Conservation (phyloP, 2,888 invertebrate species). For the Parthenolecanium corni region DNA sequence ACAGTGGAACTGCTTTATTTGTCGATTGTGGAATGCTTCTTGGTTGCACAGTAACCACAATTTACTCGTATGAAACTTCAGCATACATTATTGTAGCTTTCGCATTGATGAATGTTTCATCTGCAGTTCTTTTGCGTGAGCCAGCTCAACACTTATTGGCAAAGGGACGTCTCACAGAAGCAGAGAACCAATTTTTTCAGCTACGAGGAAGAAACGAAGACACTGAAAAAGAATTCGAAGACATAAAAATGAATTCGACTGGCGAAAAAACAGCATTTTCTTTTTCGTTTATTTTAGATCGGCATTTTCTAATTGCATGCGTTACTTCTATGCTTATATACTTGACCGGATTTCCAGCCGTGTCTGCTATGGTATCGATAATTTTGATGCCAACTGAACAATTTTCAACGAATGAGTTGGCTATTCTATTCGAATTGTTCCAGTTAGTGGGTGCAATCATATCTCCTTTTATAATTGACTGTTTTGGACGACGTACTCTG, state of each 20-base stretch:
- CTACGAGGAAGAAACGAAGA: not conserved
- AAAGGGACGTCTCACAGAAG: not conserved
- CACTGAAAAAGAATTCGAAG: not conserved
- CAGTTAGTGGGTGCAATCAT: not conserved
- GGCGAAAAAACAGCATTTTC: not conserved
- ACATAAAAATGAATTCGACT: not conserved
- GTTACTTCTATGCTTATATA: not conserved
- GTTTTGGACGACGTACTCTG: not conserved
- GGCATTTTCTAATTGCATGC: not conserved
- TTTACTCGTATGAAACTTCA: not conserved
- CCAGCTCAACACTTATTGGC: not conserved
- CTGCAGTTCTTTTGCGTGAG: not conserved
- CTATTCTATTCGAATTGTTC: not conserved
- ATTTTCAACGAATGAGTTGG: not conserved
- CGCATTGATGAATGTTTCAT: not conserved
- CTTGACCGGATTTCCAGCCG: not conserved
- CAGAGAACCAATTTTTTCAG: not conserved
- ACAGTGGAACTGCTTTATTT: not conserved
- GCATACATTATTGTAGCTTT: not conserved
- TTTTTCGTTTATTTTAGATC: not conserved
- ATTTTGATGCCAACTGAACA: not conserved
- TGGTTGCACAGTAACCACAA: not conserved
- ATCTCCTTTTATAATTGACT: not conserved
- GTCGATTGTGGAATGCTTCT: not conserved
- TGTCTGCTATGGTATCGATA: not conserved